Conservation (phyloP, 2,888 invertebrate genomes). For the Periphyllus acericola region DNA sequence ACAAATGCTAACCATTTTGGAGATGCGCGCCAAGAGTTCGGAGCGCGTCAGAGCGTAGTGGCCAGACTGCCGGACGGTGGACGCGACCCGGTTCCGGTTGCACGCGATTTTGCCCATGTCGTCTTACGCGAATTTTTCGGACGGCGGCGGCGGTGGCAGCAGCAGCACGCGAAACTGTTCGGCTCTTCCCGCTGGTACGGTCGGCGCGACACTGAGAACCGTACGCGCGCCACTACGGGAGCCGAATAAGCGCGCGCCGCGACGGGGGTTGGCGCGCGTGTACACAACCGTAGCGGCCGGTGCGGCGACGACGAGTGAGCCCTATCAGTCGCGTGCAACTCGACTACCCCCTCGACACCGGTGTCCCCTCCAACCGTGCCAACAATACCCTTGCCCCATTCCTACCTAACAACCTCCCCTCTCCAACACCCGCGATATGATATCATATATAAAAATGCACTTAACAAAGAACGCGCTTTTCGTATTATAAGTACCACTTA, state of each 20-base stretch:
- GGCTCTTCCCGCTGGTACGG: conserved; percentile 16
- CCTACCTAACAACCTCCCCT: background rate
- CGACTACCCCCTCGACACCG: background rate
- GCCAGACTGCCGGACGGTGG: conserved; percentile 44
- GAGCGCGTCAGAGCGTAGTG: conserved; percentile 48
- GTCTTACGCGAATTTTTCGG: background rate
- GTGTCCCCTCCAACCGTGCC: background rate
- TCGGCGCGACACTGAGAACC: conserved; percentile 52
- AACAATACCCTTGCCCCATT: background rate
- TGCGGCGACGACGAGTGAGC: conserved; percentile 27
- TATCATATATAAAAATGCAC: too few relatives aligned
- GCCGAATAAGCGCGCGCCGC: background rate
- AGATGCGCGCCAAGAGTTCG: conserved; percentile 55
- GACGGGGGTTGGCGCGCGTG: background rate
- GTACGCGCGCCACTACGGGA: conserved; percentile 20
- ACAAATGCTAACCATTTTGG: conserved; percentile 55
- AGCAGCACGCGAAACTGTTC: background rate
- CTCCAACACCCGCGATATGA: background rate
- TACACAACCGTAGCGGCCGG: conserved; percentile 24
- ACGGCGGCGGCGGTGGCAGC: background rate
- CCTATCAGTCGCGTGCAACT: conserved; percentile 36
- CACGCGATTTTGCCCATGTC: conserved; percentile 58
- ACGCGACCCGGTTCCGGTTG: conserved; percentile 53
- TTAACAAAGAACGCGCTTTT: too few relatives aligned
- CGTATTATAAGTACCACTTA: too few relatives aligned